Evolutionary conservation across 2,113 vertebrate species (phyloP), one percentile per base, ranked within the genome.

Genomic region (Aphyosemion australe): DNA sequence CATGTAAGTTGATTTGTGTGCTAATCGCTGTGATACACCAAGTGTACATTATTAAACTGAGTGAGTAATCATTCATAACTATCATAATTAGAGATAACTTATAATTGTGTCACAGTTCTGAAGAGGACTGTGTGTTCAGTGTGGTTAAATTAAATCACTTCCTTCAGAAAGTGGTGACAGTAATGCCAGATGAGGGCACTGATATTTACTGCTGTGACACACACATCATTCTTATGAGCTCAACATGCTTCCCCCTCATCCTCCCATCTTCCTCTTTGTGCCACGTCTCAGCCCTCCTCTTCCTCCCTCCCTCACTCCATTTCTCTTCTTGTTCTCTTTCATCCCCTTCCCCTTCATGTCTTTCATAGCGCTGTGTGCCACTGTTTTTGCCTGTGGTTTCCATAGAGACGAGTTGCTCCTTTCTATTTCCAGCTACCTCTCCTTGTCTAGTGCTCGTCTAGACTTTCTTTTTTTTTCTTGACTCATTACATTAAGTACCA

Each of bases 381-480:
- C 84, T 85, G 90, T 89, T 91, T 91, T 85, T 5, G 72, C 83
- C 81, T 67, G 61, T 68, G 74, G 93, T 93, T 93, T 90, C 93
- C 89, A 93, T 93, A 89, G 92, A 91, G 90, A 93, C 93, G 74
- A 89, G 86, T 64, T 80, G 84, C 90, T 91, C 84, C 86, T 70
- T 48, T 91, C 92, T 93, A 93, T 92, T 93, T 93, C 72, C 16
- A 87, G 89, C 88, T 39, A 68, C 84, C 87, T 89, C 68, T 81
- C 84, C 82, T 85, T 66, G 84, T 84, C 71, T 72, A 74, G 56
- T 51, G 73, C 72, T 82, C 43, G 79, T 89, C 87, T 87, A 84
- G 86, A 86, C 84, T 80, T 57, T 59, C 63, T 19, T 26, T 26
- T 26, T 16, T 20, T 55, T 21, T 53, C 49, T 34, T 31, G 1